Percentiles rank a stretch among this genome's conserved stretches.
These are phyloP conservation scores for Drosophila tanythrix DNA, from an alignment of 2,888 invertebrate genomes.

Conservation along the genomic window DNA sequence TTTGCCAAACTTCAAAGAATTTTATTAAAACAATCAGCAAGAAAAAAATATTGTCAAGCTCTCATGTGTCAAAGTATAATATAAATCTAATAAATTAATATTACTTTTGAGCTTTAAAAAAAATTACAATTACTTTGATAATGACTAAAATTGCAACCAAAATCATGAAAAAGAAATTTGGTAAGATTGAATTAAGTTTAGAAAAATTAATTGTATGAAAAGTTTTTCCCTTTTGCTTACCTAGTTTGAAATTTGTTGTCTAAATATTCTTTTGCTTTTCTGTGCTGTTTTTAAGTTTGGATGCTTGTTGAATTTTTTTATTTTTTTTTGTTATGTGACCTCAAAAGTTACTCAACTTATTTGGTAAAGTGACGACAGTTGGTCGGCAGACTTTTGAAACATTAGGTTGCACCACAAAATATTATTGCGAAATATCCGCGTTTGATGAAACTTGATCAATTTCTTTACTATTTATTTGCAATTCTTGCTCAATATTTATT, in stretches of 20 bases:
- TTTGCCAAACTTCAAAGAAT: not conserved
- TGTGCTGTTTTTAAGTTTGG: not conserved
- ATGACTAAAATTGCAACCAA: not conserved
- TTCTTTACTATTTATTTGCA: slow-evolving; percentile 1
- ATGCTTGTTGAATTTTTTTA: slow-evolving; percentile 22
- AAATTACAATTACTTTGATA: not conserved
- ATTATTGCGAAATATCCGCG: not conserved
- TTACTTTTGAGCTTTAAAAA: not conserved
- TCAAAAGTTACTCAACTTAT: slow-evolving; percentile 44
- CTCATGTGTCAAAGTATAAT: not conserved
- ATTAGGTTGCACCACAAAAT: not conserved
- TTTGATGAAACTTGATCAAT: slow-evolving; percentile 1
- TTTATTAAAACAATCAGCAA: not conserved
- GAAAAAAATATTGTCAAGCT: not conserved
- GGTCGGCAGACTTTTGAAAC: slow-evolving; percentile 17
- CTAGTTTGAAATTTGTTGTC: slow-evolving; percentile 8
- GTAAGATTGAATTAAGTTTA: not conserved
- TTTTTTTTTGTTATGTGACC: slow-evolving; percentile 12
- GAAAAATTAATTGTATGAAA: not conserved
- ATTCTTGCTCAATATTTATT: slow-evolving; percentile 27
- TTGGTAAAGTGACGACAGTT: slow-evolving; percentile 58
- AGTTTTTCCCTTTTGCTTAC: slow-evolving; percentile 11
- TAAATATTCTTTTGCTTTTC: not conserved
- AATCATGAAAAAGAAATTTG: slow-evolving; percentile 1
- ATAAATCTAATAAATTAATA: not conserved